Evolutionary conservation across 2,888 invertebrate species (phyloP).

Genomic region (Yponomeuta malinellus): DNA sequence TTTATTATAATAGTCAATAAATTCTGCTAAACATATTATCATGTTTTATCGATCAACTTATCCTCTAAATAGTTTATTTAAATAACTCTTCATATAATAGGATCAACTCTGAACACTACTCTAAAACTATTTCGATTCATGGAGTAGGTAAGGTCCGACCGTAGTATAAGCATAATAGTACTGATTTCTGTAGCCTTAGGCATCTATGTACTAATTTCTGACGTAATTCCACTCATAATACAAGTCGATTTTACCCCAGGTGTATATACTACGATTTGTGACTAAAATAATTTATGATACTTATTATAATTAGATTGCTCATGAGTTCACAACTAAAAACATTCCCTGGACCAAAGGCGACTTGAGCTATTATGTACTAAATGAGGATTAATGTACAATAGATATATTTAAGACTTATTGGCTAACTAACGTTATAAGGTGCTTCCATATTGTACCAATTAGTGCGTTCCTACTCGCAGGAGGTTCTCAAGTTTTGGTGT

Average conservation of each 20-base stretch:
- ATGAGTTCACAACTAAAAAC: slow-evolving; percentile 18
- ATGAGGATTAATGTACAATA: neutral
- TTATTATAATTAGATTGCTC: slow-evolving; percentile 18
- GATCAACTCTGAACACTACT: neutral
- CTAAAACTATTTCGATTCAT: neutral
- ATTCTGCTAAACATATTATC: slow-evolving; percentile 40
- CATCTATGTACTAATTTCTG: too few relatives aligned
- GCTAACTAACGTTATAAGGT: neutral
- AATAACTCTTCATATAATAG: slow-evolving; percentile 33
- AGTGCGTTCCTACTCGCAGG: neutral
- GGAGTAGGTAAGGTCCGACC: neutral
- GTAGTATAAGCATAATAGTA: too few relatives aligned
- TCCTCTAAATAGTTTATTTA: slow-evolving; percentile 19
- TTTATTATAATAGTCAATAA: slow-evolving; percentile 44
- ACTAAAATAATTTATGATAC: slow-evolving; percentile 9
- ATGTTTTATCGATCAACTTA: slow-evolving; percentile 28
- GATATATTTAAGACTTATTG: neutral
- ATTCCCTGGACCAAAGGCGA: neutral
- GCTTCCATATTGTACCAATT: neutral
- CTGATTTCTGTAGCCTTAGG: too few relatives aligned
- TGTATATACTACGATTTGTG: slow-evolving; percentile 4
- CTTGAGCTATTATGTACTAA: neutral
- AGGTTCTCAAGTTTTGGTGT: neutral
- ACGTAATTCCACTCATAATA: too few relatives aligned
- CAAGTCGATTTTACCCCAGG: neutral